A percentile compares a stretch with the other conserved stretches of the same genome.
phyloP scores from a whole-genome alignment of 1,140 invertebrate species.

The Drosophila nigromelanica region DNA sequence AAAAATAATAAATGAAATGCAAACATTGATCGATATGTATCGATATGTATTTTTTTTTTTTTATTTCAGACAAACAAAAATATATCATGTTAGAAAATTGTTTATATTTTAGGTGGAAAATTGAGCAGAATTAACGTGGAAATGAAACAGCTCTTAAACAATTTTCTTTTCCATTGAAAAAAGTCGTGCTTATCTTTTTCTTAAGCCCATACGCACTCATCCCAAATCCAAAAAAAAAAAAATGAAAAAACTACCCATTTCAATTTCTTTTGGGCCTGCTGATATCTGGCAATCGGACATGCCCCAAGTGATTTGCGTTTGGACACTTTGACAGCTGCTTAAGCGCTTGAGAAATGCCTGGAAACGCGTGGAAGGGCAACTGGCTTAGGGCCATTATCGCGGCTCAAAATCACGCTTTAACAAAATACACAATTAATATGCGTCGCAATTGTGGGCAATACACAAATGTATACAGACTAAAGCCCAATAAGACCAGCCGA shows the following conservation, averaged over 20 bases:
- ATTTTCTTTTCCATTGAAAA: background rate
- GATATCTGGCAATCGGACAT: constrained; percentile 28
- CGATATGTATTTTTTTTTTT: too few relatives aligned
- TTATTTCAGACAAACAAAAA: too few relatives aligned
- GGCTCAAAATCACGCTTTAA: constrained; percentile 26
- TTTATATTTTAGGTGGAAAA: too few relatives aligned
- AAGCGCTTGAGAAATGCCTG: constrained; percentile 46
- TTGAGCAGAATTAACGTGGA: too few relatives aligned
- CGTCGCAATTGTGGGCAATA: constrained; percentile 64
- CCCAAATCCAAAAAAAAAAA: background rate
- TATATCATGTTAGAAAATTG: too few relatives aligned
- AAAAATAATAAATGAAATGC: too few relatives aligned
- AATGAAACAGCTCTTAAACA: background rate
- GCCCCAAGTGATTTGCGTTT: constrained; percentile 17
- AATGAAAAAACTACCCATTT: constrained; percentile 20
- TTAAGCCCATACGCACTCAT: background rate
- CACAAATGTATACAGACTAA: constrained; percentile 3
- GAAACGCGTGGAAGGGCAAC: constrained; percentile 23
- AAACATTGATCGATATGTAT: too few relatives aligned
- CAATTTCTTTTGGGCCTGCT: constrained; percentile 30
- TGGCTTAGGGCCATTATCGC: constrained; percentile 37
- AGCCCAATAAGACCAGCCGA: background rate
- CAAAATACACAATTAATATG: constrained; percentile 68
- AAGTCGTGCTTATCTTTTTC: background rate
- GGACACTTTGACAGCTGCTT: constrained; percentile 73